Evolutionary conservation across 2,888 invertebrate genomes (phyloP), one percentile per base, ranked within the genome.

Genomic region (Urechis unicinctus): DNA sequence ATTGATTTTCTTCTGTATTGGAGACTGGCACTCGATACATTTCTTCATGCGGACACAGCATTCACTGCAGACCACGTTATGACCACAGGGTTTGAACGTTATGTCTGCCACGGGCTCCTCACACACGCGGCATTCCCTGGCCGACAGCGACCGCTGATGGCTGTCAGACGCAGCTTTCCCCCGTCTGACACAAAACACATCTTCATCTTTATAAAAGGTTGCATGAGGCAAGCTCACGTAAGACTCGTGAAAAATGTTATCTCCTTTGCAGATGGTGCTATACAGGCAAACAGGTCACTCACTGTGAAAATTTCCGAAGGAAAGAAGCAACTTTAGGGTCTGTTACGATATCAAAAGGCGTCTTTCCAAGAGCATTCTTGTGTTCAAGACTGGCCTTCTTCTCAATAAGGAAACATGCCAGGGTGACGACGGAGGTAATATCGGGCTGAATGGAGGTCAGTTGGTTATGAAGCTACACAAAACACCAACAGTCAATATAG

Each of bases 11-110:
- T 36, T 22, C 2, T 29, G 28, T 45, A 63, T 63, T 9, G 36
- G 2, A 0, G 43, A 26, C 17, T 47, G 36, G 24, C 63, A 63
- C 13, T 30, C 46, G 26, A 63, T 54, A 58, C 67, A 64, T 68
- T 79, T 59, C 67, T 67, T 88, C 85, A 89, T 87, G 52, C 88
- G 81, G 21, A 85, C 79, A 50, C 86, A 85, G 72, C 89, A 89
- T 60, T 88, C 87, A 65, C 84, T 84, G 71, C 89, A 89, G 0
- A 86, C 85, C 2, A 88, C 84, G 67, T 83, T 82, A 76, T 89
- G 88, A 52, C 83, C 83, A 73, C 89, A 89, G 0, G 89, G 88
- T 68, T 86, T 85, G 68, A 89, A 84, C 53, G 80, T 80, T 2
- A 88, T 84, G 60, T 82, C 82, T 2, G 85, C 82, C 4, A 65